phyloP scores from a whole-genome alignment of 37 sponge, comb jelly and placozoan genomes.

The Beroe ovata region DNA sequence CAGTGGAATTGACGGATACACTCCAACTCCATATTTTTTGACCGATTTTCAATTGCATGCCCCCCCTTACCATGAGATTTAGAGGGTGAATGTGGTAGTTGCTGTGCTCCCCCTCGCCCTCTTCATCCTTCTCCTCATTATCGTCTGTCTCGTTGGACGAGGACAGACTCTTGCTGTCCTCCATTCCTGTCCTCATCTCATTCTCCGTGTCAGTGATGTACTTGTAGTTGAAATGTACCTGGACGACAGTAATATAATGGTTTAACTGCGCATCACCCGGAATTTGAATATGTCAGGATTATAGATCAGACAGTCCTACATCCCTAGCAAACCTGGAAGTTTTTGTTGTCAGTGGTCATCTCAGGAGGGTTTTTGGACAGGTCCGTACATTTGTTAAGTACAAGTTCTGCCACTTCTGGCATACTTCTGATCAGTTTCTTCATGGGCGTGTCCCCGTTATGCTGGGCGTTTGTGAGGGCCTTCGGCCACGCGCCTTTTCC shows the following conservation, averaged over 20 bases:
- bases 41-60: too few species aligned
- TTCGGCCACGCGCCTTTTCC: constrained; percentile 7
- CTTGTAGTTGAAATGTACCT: constrained; percentile 62
- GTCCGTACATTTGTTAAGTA: constrained; percentile 33
- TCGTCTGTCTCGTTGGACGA: not conserved
- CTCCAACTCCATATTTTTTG: too few species aligned
- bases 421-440: constrained; percentile 43
- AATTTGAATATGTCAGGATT: too few species aligned
- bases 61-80: constrained; percentile 25
- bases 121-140: not conserved
- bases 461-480: constrained; percentile 56
- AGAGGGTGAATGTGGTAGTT: constrained; percentile 40
- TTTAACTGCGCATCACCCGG: too few species aligned
- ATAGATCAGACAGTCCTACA: too few species aligned
- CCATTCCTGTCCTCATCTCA: not conserved
- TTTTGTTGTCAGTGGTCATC: constrained; percentile 16
- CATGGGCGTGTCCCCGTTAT: constrained; percentile 62
- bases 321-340: constrained; percentile 57
- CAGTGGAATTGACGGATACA: too few species aligned
- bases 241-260: not conserved
- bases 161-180: constrained; percentile 13
- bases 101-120: not conserved
- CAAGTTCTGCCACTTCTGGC: constrained; percentile 41
- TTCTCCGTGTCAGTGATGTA: constrained; percentile 21
- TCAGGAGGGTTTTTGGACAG: constrained; percentile 40